These are phyloP conservation scores for Drosophila trichaetosa DNA, from an alignment of 2,888 invertebrate genomes.

Conservation along the genomic window DNA sequence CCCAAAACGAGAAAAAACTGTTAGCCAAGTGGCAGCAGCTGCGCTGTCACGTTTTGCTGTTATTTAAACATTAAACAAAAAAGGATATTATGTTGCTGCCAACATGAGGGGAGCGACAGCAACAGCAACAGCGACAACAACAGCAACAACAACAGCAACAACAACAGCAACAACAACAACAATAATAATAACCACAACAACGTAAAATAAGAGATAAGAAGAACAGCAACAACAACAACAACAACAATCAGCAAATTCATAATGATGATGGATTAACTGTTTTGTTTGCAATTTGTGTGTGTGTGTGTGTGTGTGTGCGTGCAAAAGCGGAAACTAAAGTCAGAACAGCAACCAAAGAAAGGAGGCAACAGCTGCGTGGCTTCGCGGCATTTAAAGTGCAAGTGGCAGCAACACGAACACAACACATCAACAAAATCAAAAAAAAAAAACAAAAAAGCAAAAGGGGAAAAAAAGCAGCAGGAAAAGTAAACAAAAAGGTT, in stretches of 20 bases:
- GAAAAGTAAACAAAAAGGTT: conserved; percentile 40
- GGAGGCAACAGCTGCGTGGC: conserved; percentile 24
- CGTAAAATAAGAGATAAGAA: conserved; percentile 34
- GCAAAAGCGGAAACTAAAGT: conserved; percentile 48
- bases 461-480: conserved; percentile 3
- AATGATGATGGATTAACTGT: conserved; percentile 78
- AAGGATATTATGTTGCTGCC: conserved; percentile 54
- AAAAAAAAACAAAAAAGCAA: not conserved
- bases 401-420: conserved; percentile 31
- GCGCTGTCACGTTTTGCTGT: conserved; percentile 39
- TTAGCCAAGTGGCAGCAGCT: conserved; percentile 28
- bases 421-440: conserved; percentile 14
- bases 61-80: conserved; percentile 38
- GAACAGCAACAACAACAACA: conserved; percentile 31
- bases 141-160: conserved; percentile 19
- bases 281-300: conserved; percentile 49
- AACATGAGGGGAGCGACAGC: conserved; percentile 49
- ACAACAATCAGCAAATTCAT: conserved; percentile 61
- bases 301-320: not conserved
- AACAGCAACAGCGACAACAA: conserved; percentile 19
- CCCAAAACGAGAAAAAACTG: conserved; percentile 14
- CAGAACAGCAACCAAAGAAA: conserved; percentile 23
- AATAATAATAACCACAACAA: conserved; percentile 20
- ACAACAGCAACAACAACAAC: conserved; percentile 27
- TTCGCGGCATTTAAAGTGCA: conserved; percentile 27